Evolutionary conservation across 2,797 vertebrate genomes (phyloP).

Genomic region (Lithobates sylvaticus): DNA sequence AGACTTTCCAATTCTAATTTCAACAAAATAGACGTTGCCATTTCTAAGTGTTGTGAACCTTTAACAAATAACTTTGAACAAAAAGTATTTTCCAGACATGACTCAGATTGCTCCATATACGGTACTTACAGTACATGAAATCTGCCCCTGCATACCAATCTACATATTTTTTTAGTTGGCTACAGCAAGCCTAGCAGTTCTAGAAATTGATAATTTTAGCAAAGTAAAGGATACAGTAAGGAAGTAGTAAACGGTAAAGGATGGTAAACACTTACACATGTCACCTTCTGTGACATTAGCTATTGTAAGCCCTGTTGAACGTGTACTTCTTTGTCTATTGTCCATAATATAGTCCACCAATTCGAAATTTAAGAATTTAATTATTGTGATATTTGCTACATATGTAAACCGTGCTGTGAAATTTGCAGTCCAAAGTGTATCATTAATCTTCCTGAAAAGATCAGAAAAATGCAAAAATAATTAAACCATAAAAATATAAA

Average conservation of each 20-base stretch:
- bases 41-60: too few relatives aligned
- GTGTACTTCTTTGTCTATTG: rapidly evolving
- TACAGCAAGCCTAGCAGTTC: not conserved
- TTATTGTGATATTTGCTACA: conserved; percentile 46
- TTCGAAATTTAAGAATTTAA: conserved; percentile 70
- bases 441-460: not conserved
- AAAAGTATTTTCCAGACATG: too few relatives aligned
- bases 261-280: conserved; percentile 20
- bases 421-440: not conserved
- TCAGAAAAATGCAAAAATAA: not conserved
- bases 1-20: too few relatives aligned
- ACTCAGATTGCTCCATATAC: too few relatives aligned
- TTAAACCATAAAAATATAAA: not conserved
- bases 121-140: too few relatives aligned
- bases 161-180: too few relatives aligned
- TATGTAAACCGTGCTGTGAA: conserved; percentile 70
- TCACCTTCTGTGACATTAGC: not conserved
- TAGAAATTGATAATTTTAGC: not conserved
- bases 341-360: conserved; percentile 47
- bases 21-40: too few relatives aligned
- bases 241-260: not conserved
- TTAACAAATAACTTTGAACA: too few relatives aligned
- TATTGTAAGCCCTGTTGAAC: not conserved
- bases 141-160: too few relatives aligned
- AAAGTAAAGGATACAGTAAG: too few relatives aligned